Evolutionary conservation across 35 echinoderm and acorn worm species (phyloP).

Genomic region (Ophiothrix spiculata): DNA sequence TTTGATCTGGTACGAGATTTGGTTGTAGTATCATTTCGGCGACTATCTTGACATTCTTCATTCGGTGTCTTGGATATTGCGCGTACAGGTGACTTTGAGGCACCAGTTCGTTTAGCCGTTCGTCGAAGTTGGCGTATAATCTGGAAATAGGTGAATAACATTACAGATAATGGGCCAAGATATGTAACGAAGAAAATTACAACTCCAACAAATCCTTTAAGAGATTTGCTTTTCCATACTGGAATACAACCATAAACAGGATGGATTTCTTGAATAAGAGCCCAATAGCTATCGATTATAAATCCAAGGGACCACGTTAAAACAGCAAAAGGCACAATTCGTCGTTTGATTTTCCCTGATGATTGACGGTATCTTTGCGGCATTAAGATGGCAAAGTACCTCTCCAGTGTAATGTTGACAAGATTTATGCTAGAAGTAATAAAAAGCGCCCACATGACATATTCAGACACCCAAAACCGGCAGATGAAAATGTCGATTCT

Average conservation of each 20-base stretch:
- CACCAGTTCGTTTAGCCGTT: constrained; percentile 4
- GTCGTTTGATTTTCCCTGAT: constrained; percentile 11
- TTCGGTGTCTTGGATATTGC: neutral
- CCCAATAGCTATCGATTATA: constrained; percentile 75
- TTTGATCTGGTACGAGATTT: neutral
- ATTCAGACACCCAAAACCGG: constrained; percentile 73
- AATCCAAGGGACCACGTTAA: constrained; percentile 62
- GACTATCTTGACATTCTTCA: neutral
- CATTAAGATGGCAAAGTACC: constrained; percentile 72
- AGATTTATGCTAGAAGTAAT: constrained; percentile 77
- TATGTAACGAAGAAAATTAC: constrained; percentile 82
- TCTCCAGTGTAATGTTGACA: constrained; percentile 65
- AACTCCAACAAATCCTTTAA: constrained; percentile 54
- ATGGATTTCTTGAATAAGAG: constrained; percentile 48
- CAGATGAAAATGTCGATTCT: constrained; percentile 47
- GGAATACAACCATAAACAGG: constrained; percentile 38
- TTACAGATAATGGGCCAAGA: constrained; percentile 55
- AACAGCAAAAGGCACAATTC: constrained; percentile 43
- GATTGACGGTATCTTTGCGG: constrained; percentile 57
- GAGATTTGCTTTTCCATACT: constrained; percentile 32
- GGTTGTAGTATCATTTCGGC: neutral
- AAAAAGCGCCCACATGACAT: constrained; percentile 77
- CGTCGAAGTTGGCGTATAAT: constrained; percentile 56
- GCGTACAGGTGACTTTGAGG: neutral
- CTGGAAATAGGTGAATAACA: constrained; percentile 60